Evolutionary conservation across 2,888 invertebrate genomes (phyloP), one percentile per base, ranked within the genome.

Genomic region (Bhutanitis thaidina): DNA sequence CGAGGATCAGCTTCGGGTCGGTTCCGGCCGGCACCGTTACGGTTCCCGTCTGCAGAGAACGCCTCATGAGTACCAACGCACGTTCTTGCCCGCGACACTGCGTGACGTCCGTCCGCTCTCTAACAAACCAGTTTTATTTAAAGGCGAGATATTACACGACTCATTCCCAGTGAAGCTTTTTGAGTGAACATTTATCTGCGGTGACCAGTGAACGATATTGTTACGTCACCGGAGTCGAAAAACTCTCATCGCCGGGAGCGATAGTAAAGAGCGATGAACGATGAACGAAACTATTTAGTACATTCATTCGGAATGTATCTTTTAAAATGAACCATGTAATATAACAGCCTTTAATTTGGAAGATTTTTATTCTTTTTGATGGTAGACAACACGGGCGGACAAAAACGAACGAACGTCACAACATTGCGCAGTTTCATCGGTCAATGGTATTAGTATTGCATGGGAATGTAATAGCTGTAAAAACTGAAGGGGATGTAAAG

Each of bases 11-110:
- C 79, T 90, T 90, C 65, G 90, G 90, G 74, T 90, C 90, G 52
- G 90, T 90, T 58, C 90, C 90, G 70, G 89, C 89, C 58, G 90
- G 90, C 51, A 90, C 90, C 61, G 90, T 90, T 74, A 90, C 83
- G 59, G 90, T 90, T 64, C 90, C 90, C 80, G 90, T 90, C 90
- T 90, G 84, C 59, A 62, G 59, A 67, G 60, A 60, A 45, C 61
- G 52, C 62, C 64, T 81, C 63, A 87, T 85, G 86, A 89, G 79
- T 88, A 89, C 89, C 88, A 88, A 41, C 77, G 71, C 51, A 89
- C 89, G 74, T 74, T 89, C 80, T 87, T 87, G 77, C 80, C 83
- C 58, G 75, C 69, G 50, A 56, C 73, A 68, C 66, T 67, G 67
- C 77, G 86, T 79, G 85, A 80, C 84, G 83, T 55, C 74, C 87